Base-by-base conservation (phyloP, 2,113 vertebrate species). In the Labrus mixtus region DNA sequence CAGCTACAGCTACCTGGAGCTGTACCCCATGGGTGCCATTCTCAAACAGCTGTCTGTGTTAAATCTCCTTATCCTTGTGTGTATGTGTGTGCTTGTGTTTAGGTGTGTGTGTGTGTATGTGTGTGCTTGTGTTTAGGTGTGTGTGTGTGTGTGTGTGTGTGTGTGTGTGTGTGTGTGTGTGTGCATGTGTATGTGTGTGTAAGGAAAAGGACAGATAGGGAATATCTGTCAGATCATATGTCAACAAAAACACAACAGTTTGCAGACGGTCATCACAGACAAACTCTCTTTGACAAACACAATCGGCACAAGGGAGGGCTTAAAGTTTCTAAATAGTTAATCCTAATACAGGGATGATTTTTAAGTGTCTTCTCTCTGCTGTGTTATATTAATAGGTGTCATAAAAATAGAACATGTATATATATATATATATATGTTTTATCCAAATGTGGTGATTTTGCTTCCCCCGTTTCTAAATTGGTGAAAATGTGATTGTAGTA, bases 1-100 rank as follows among this genome's bases (percentile, higher is more conserved):
- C 83, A 85, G 79, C 67, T 67, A 58, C 63, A 53, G 77, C 65
- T 83, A 86, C 83, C 81, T 88, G 83, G 19, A 83, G 60, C 59
- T 58, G 17, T 55, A 70, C 60, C 73, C 73, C 54, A 20, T 61
- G 78, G 81, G 81, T 70, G 56, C 62, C 58, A 37, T 68, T 79
- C 80, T 76, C 78, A 82, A 76, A 78, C 83, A 84, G 62, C 75
- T 82, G 78, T 72, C 81, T 77, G 50, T 67, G 62, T 57, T 75
- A n/a, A 46, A 73, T 61, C 56, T 19, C 15, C 39, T 5, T 43
- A n/a, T 19, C 10, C n/a, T 16, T 23, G 10, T 20, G 2, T 43
- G 11, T 11, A 11, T 43, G 43, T 46, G 57, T 75, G 54, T 45
- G 29, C 76, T 36, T 73, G 68, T 54, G 63, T 55, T n/a, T n/a